Percentiles rank a stretch among this genome's conserved stretches.
These are phyloP conservation scores for Sesamia inferens DNA, from an alignment of 2,888 invertebrate genomes.

Conservation along the genomic window DNA sequence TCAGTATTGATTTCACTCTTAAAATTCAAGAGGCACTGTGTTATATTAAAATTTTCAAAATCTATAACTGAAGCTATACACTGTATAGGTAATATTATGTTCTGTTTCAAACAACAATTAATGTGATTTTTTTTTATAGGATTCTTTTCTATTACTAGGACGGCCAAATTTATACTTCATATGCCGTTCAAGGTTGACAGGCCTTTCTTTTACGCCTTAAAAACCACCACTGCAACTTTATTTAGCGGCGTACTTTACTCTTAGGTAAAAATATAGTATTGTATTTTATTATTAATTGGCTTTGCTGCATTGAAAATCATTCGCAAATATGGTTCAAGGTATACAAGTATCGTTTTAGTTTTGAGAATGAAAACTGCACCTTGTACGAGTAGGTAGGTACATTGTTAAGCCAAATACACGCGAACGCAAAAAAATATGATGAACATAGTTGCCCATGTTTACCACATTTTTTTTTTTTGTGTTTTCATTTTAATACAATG, in stretches of 20 bases:
- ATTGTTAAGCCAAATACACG: too few species aligned
- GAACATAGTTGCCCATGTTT: too few species aligned
- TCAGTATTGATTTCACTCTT: background rate
- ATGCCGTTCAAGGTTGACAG: slow-evolving; percentile 19
- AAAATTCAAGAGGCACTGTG: background rate
- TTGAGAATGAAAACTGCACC: too few species aligned
- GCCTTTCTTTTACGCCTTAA: slow-evolving; percentile 31
- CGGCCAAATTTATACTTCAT: background rate
- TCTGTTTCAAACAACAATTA: background rate
- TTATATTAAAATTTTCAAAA: background rate
- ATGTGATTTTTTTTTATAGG: slow-evolving; percentile 23
- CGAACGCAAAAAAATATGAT: too few species aligned
- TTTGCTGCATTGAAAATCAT: background rate
- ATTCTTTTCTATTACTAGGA: background rate
- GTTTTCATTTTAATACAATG: too few species aligned
- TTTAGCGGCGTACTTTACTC: slow-evolving; percentile 33
- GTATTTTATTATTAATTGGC: slow-evolving; percentile 11
- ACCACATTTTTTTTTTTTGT: too few species aligned
- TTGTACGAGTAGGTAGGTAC: too few species aligned
- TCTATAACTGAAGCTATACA: background rate
- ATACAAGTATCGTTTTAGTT: too few species aligned
- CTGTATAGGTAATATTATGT: background rate
- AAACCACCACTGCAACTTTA: slow-evolving; percentile 8
- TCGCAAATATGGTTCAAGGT: background rate
- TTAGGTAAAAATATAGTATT: slow-evolving; percentile 20